These are phyloP conservation scores for Lepus oiostolus DNA, from an alignment of 2,797 vertebrate species.

Conservation along the genomic window DNA sequence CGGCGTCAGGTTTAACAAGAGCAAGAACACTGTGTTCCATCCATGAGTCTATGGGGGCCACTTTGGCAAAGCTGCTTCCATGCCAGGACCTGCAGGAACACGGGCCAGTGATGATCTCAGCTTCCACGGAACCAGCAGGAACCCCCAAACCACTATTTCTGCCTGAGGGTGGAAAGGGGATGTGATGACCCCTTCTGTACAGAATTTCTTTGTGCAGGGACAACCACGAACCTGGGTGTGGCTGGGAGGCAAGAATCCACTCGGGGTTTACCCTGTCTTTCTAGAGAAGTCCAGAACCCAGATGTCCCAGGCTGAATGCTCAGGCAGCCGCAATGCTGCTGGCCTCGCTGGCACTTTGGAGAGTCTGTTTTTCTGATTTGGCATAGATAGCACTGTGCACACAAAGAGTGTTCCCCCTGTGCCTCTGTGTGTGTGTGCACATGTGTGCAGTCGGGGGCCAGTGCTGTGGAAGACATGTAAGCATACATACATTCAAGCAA, in stretches of 20 bases:
- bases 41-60: neutral
- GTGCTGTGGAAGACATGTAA: neutral
- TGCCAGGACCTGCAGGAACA: neutral
- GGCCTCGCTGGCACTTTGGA: neutral
- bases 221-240: neutral
- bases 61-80: fast-evolving
- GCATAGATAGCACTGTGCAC: neutral
- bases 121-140: neutral
- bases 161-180: neutral
- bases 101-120: neutral
- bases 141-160: neutral
- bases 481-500: too few species aligned
- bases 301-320: neutral
- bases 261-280: neutral
- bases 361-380: neutral
- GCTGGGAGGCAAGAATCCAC: neutral
- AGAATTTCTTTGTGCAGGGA: neutral
- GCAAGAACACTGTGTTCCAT: fast-evolving
- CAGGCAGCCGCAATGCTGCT: neutral
- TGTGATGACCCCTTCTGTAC: fast-evolving
- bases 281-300: neutral
- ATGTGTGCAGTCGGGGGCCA: neutral
- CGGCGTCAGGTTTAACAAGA: neutral
- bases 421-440: too few species aligned
- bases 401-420: too few species aligned